Evolutionary conservation across 2,888 invertebrate species (phyloP).

Genomic region (Hypomecis atomaria): DNA sequence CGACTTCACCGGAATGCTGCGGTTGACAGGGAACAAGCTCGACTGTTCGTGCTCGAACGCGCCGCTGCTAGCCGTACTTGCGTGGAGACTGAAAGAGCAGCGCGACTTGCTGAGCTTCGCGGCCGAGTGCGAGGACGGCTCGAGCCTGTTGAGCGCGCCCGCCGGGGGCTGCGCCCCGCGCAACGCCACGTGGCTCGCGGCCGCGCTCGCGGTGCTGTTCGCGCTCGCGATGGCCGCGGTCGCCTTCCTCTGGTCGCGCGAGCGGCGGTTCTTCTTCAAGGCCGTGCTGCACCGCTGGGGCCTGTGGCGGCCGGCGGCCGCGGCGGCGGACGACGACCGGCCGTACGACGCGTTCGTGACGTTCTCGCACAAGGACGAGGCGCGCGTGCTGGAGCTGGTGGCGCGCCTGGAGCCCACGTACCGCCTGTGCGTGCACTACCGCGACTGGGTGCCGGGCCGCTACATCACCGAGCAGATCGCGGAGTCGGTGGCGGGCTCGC

Average conservation of each 20-base stretch:
- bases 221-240: slow-evolving; percentile 19
- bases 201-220: slow-evolving; percentile 10
- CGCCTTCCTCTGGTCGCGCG: slow-evolving; percentile 33
- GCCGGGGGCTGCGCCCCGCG: not conserved
- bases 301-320: slow-evolving; percentile 31
- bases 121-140: not conserved
- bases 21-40: slow-evolving; percentile 33
- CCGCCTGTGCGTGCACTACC: slow-evolving; percentile 88
- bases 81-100: no score
- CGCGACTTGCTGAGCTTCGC: not conserved
- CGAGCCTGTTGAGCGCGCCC: not conserved
- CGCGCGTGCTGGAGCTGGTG: slow-evolving; percentile 87
- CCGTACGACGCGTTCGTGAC: slow-evolving; percentile 92
- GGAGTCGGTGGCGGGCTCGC: slow-evolving; percentile 89
- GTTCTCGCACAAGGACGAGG: slow-evolving; percentile 91
- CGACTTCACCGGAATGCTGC: not conserved
- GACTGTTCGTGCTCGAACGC: slow-evolving; percentile 27
- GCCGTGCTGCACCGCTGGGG: slow-evolving; percentile 40
- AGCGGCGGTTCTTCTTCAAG: slow-evolving; percentile 42
- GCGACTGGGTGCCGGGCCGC: slow-evolving; percentile 85
- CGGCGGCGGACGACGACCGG: slow-evolving; percentile 42
- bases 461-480: slow-evolving; percentile 88
- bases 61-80: slow-evolving; percentile 8
- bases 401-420: slow-evolving; percentile 85
- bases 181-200: not conserved